Evolutionary conservation across 1,140 invertebrate species (phyloP), one percentile per base, ranked within the genome.

Genomic region (Conopomorpha cramerella): DNA sequence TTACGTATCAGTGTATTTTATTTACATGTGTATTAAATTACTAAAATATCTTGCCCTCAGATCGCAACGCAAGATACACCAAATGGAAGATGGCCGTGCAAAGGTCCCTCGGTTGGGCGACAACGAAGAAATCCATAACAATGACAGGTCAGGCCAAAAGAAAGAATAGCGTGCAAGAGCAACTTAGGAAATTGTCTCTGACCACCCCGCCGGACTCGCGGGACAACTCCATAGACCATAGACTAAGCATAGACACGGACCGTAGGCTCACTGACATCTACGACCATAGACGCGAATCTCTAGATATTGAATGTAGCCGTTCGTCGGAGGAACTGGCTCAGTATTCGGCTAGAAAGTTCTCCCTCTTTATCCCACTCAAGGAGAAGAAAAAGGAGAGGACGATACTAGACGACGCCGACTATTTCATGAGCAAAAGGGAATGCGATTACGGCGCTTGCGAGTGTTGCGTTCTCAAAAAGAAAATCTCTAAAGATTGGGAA

Each of bases 21-120:
- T 6, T 30, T 8, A 30, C 28, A 13, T 4, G 12, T 30, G 28
- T 12, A 30, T 8, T 25, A 25, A 15, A 33, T 3, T 7, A 33
- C 13, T 33, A 33, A 33, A 7, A 15, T 48, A 23, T 23, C 10
- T 23, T 23, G 19, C 10, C 19, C 19, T 80, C 63, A 90, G 93
- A 95, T 56, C 84, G 92, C 29, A 86, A 93, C 46, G 73, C 81
- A 1, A 83, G 90, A 39, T 95, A 93, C 64, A 86, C 83, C 14
- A 90, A 91, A 72, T 96, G 94, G 94, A 95, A 95, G 72, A 90
- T 92, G 83, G 93, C 94, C 1, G 90, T 96, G 2, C 84, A 93
- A 54, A 84, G 93, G 30, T 92, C 91, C 17, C 81, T 94, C 42
- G 89, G 91, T 37, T 96, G 93, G 93, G 87, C 88, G 11, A 80